Evolutionary conservation across 2,888 invertebrate genomes (phyloP).

Genomic region (Toxonevra muliebris): DNA sequence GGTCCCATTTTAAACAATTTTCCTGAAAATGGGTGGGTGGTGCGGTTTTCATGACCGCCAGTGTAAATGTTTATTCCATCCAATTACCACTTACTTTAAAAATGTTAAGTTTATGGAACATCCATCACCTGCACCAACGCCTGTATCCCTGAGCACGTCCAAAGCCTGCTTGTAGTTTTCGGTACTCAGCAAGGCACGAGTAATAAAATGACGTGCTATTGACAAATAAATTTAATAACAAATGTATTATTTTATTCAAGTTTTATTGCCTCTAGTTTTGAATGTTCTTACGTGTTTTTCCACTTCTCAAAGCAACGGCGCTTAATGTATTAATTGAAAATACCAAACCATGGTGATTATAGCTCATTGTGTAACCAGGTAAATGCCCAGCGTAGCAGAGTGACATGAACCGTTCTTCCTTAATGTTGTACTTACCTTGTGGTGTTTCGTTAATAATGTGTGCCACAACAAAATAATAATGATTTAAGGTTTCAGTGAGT

Average conservation of each 20-base stretch:
- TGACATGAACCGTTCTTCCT: conserved; percentile 83
- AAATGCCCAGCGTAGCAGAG: conserved; percentile 85
- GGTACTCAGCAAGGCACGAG: conserved; percentile 78
- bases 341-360: conserved; percentile 83
- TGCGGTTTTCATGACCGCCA: too few relatives aligned
- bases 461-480: conserved; percentile 84
- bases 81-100: conserved; percentile 64
- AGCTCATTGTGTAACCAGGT: conserved; percentile 90
- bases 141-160: conserved; percentile 76
- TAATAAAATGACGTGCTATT: conserved; percentile 83
- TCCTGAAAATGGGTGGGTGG: too few relatives aligned
- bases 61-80: background rate
- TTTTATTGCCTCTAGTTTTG: background rate
- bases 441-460: conserved; percentile 77
- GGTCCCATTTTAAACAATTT: too few relatives aligned
- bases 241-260: too few relatives aligned
- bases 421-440: conserved; percentile 72
- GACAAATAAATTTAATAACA: conserved; percentile 15
- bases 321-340: conserved; percentile 86
- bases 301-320: conserved; percentile 73
- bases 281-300: conserved; percentile 78
- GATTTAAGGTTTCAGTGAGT: conserved; percentile 77
- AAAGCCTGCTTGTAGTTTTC: conserved; percentile 76
- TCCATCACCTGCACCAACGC: conserved; percentile 83
- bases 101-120: conserved; percentile 89